Evolutionary conservation across 1,140 invertebrate species (phyloP), one percentile per base, ranked within the genome.

Genomic region (Ooceraea biroi): DNA sequence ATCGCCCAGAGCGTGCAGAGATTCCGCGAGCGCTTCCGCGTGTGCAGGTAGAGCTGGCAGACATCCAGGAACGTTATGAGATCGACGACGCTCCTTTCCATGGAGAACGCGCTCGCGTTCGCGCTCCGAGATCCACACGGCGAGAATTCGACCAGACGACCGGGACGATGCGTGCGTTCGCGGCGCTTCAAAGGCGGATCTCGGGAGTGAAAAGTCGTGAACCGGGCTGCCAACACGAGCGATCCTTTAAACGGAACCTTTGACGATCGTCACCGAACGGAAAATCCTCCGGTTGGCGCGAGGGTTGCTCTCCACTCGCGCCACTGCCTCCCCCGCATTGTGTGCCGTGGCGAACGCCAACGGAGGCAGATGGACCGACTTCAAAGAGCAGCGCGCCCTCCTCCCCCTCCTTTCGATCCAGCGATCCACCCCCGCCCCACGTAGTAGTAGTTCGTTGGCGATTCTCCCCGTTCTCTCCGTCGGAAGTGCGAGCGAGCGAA

Each of bases 1-100:
- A 94, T 92, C 7, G 93, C 92, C 93, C 93, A 94, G 7, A 94
- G 89, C n/a, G 91, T 93, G 73, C 89, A 91, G 17, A 91, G 84
- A 22, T 87, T 91, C 7, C 87, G 86, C 11, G 88, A 88, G 27
- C 85, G 87, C 4, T 89, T 91, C 36, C 86, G 90, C 1, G 88
- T 89, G 65, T 94, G 90, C 10, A 94, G 84, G 60, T 94, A 94
- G 17, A 92, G 55, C 61, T 92, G 92, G 84, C 93, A 94, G 25
- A 94, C 85, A 69, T 94, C 93, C 77, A 93, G 89, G 80, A 91
- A 94, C 78, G 86, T 90, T 77, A 93, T 91, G 55, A 94, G 89
- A 73, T 93, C 91, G 71, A 94, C 87, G 66, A 92, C 88, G 74
- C 86, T 89, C 84, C 71, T 92, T 83, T 88, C 89, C 86, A 86